A percentile compares a stretch with the other conserved stretches of the same genome.
phyloP scores from a whole-genome alignment of 2,797 vertebrate species.

The Myiothlypis coronata region DNA sequence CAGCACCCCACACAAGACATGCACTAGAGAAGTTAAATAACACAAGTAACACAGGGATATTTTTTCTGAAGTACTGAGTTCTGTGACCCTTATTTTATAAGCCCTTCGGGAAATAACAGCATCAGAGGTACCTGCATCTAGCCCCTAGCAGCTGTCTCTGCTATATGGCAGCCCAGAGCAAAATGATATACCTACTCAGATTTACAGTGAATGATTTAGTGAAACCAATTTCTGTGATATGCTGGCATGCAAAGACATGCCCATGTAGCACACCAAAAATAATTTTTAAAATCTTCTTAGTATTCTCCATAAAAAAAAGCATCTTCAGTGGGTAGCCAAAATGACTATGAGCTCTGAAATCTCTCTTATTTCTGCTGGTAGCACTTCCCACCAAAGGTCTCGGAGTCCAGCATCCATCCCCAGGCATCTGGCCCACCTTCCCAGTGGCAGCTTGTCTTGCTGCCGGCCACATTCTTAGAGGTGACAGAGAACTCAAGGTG shows the following conservation, averaged over 20 bases:
- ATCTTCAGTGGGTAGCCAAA: background rate
- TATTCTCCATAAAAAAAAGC: background rate
- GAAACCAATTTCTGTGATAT: background rate
- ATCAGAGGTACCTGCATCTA: background rate
- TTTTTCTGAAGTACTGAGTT: background rate
- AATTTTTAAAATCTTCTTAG: background rate
- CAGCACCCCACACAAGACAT: background rate
- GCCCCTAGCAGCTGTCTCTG: background rate
- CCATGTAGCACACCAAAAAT: background rate
- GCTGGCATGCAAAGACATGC: background rate
- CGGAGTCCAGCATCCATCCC: background rate
- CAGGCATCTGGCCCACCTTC: background rate
- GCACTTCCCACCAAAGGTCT: background rate
- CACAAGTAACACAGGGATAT: background rate
- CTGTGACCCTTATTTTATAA: background rate
- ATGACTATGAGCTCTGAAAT: background rate
- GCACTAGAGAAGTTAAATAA: background rate
- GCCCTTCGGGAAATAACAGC: background rate
- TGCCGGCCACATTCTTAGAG: background rate
- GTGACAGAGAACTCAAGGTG: background rate
- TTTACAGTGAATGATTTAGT: background rate
- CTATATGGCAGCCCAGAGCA: background rate
- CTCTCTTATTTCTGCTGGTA: background rate
- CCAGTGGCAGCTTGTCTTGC: background rate
- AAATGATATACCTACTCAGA: background rate